A percentile compares a stretch with the other conserved stretches of the same genome.
phyloP scores from a whole-genome alignment of 2,888 invertebrate genomes.

The Chymomyza amoena region DNA sequence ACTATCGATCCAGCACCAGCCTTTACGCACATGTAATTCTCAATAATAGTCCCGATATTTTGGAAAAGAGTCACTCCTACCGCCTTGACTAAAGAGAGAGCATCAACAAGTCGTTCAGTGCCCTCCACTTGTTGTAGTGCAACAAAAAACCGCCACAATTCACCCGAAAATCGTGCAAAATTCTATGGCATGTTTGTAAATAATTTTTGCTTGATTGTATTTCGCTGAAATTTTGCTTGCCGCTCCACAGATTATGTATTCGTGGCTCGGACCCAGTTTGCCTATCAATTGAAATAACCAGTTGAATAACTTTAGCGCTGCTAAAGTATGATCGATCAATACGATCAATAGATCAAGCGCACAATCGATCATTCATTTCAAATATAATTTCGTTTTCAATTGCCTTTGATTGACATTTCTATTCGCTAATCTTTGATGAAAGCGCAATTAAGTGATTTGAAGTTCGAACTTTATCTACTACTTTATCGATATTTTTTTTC shows the following conservation, averaged over 20 bases:
- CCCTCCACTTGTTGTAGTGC: not conserved
- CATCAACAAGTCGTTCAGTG: too few species aligned
- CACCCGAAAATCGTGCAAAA: slow-evolving; percentile 49
- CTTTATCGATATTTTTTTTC: not conserved
- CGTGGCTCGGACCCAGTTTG: not conserved
- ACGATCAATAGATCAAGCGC: not conserved
- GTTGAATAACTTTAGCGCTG: slow-evolving; percentile 23
- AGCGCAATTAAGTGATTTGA: slow-evolving; percentile 33
- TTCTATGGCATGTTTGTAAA: slow-evolving; percentile 32
- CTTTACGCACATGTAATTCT: too few species aligned
- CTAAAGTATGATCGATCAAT: not conserved
- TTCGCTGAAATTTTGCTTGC: not conserved
- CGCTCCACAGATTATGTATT: not conserved
- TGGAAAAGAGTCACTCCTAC: too few species aligned
- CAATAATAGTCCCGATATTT: too few species aligned
- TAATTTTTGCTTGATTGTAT: not conserved
- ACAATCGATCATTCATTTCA: not conserved
- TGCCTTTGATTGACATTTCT: slow-evolving; percentile 6
- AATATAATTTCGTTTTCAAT: not conserved
- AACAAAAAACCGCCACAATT: slow-evolving; percentile 15
- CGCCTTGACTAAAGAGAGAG: too few species aligned
- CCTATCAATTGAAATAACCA: slow-evolving; percentile 19
- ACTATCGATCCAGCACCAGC: too few species aligned
- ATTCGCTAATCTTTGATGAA: slow-evolving; percentile 46
- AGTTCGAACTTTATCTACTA: not conserved